Evolutionary conservation across 1,140 invertebrate species (phyloP).

Genomic region (Panagrolaimus sp.): DNA sequence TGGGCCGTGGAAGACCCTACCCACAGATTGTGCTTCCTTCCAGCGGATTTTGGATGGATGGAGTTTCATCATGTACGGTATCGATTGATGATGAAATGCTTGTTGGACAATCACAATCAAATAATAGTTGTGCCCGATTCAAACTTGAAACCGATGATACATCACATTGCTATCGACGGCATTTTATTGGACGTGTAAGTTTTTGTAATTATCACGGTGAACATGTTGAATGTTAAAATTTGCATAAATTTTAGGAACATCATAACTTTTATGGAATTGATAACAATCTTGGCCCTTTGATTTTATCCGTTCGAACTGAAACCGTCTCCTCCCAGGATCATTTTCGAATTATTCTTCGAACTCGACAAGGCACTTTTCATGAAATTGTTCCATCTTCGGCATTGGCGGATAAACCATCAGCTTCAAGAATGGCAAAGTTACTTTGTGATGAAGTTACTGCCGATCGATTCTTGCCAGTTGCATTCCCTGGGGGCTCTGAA

Average conservation of each 20-base stretch:
- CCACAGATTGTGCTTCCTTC: slow-evolving; percentile 79
- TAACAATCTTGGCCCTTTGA: slow-evolving; percentile 75
- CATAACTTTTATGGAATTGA: slow-evolving; percentile 83
- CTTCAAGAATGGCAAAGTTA: slow-evolving; percentile 77
- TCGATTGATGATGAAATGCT: slow-evolving; percentile 61
- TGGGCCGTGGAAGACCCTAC: slow-evolving; percentile 66
- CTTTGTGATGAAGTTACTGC: slow-evolving; percentile 81
- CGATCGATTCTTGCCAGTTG: slow-evolving; percentile 76
- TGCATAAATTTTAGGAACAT: slow-evolving; percentile 75
- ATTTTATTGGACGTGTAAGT: slow-evolving; percentile 80
- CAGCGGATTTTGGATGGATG: slow-evolving; percentile 86
- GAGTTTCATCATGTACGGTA: slow-evolving; percentile 63
- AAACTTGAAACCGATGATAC: slow-evolving; percentile 90
- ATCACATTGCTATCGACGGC: slow-evolving; percentile 80
- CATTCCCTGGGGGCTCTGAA: slow-evolving; percentile 80
- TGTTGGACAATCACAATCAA: slow-evolving; percentile 25
- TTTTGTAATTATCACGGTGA: not conserved
- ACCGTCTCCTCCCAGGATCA: slow-evolving; percentile 72
- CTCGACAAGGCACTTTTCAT: slow-evolving; percentile 51
- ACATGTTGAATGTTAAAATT: too few relatives aligned
- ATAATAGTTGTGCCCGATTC: slow-evolving; percentile 66
- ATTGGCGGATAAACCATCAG: slow-evolving; percentile 69
- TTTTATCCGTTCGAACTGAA: slow-evolving; percentile 83
- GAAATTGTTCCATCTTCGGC: slow-evolving; percentile 65
- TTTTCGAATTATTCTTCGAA: slow-evolving; percentile 71